Percentiles rank a stretch among this genome's conserved stretches.
These are phyloP conservation scores for Scytalopus superciliaris DNA, from an alignment of 2,113 vertebrate genomes.

Conservation along the genomic window DNA sequence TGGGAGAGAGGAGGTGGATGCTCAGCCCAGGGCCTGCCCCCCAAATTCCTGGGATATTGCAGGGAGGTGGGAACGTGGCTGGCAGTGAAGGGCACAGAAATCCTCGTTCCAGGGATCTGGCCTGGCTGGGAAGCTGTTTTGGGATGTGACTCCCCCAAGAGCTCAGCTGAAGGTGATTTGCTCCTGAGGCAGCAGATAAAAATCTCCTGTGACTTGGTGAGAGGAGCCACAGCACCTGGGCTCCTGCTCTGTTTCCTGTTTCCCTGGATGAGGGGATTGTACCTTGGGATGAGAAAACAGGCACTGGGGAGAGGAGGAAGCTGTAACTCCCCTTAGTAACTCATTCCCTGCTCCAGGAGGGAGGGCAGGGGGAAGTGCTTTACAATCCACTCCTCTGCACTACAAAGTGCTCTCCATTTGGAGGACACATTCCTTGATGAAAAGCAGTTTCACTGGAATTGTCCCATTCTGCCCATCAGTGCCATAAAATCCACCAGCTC, in stretches of 20 bases:
- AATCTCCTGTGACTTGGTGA: background rate
- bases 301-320: background rate
- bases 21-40: background rate
- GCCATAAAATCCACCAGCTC: background rate
- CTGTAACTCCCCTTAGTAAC: background rate
- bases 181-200: background rate
- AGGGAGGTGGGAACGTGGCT: no score
- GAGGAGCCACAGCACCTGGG: background rate
- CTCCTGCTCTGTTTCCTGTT: accelerated
- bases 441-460: background rate
- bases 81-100: background rate
- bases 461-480: accelerated
- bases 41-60: background rate
- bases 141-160: accelerated
- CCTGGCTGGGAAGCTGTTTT: background rate
- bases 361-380: background rate
- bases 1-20: background rate
- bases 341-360: background rate
- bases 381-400: background rate
- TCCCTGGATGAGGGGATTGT: background rate
- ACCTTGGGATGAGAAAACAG: background rate
- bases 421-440: background rate
- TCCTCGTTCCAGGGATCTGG: accelerated
- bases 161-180: background rate
- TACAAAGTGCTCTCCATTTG: background rate